A percentile compares a stretch with the other conserved stretches of the same genome.
Evolutionary conservation across 2,888 invertebrate genomes (phyloP).

Genomic region (Arctia plantaginis): DNA sequence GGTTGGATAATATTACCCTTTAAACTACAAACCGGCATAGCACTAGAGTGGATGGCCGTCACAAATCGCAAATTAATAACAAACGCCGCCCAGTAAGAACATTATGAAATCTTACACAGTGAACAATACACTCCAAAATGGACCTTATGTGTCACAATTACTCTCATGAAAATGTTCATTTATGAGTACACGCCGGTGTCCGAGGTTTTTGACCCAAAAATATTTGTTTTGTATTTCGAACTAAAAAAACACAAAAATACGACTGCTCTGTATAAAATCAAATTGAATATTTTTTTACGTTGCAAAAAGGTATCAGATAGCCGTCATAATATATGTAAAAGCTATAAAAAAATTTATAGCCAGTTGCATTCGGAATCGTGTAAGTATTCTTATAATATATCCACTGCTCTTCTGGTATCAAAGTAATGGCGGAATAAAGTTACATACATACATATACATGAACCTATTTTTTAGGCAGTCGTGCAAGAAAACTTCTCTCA

Average conservation of each 20-base stretch:
- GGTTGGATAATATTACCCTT: background rate
- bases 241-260: background rate
- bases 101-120: conserved; percentile 33
- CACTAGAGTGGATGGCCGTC: conserved; percentile 20
- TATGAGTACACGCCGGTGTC: background rate
- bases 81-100: conserved; percentile 23
- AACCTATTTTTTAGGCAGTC: background rate
- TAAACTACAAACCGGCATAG: background rate
- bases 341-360: too few relatives aligned
- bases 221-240: conserved; percentile 36
- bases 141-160: conserved; percentile 34
- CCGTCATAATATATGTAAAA: background rate
- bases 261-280: background rate
- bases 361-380: too few relatives aligned
- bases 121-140: conserved; percentile 22
- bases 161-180: conserved; percentile 19
- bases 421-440: background rate
- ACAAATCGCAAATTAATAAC: conserved; percentile 15
- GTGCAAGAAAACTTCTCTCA: conserved; percentile 8
- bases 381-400: too few relatives aligned
- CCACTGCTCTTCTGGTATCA: background rate
- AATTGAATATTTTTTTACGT: background rate
- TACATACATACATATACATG: background rate
- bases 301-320: background rate
- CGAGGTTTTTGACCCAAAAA: conserved; percentile 14